phyloP scores from a whole-genome alignment of 2,797 vertebrate genomes.

The Phrynocephalus vlangalii region DNA sequence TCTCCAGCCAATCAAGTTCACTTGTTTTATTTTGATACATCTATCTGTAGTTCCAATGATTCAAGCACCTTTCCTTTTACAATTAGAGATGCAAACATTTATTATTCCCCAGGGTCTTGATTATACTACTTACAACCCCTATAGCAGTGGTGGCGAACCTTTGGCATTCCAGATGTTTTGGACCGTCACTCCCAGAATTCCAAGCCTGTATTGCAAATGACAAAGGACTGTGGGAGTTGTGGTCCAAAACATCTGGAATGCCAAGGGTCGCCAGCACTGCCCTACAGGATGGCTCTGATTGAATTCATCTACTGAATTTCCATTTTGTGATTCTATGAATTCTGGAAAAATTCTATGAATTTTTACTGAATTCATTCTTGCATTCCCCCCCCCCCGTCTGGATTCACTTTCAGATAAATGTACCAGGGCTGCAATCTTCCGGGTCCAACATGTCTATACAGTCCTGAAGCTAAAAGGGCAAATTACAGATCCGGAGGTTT shows the following conservation, averaged over 20 bases:
- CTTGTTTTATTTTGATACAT: neutral
- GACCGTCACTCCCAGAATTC: no score
- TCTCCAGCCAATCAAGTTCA: neutral
- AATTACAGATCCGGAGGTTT: neutral
- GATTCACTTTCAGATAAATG: neutral
- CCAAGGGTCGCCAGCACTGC: no score
- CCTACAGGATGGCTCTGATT: neutral
- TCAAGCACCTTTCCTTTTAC: neutral
- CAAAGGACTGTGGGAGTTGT: no score
- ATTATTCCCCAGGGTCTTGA: neutral
- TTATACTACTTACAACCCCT: neutral
- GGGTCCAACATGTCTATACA: neutral
- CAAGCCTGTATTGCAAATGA: no score
- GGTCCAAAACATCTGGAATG: no score
- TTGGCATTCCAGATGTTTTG: no score
- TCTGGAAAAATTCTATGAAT: no score
- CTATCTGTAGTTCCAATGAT: no score
- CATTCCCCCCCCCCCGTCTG: neutral
- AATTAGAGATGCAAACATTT: neutral
- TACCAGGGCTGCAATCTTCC: neutral
- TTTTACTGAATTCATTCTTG: neutral
- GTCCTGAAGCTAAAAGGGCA: neutral
- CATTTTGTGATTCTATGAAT: neutral
- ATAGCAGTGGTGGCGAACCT: neutral
- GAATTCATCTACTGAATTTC: neutral